Base-by-base conservation (phyloP, 2,888 invertebrate genomes). In the Apamea crenata region DNA sequence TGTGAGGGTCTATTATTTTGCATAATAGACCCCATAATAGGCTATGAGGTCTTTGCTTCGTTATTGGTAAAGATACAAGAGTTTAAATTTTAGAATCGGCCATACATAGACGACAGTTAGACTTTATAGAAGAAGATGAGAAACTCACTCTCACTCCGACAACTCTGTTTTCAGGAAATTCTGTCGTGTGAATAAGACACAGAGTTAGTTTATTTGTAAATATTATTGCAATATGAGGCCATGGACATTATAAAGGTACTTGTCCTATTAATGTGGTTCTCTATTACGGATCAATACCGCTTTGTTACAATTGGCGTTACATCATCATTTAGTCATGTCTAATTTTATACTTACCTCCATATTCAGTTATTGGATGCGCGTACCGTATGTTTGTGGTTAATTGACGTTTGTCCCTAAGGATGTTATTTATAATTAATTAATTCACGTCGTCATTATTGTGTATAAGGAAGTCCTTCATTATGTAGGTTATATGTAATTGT, bases 251-350 rank as follows among this genome's bases (percentile, higher is more conserved):
- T 2, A 36, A 81, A 72, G 66, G 79, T 74, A 74, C 56, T 73
- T 71, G 72, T 76, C 71, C 77, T 36, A 80, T 81, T 71, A 82
- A 70, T 70, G 3, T 29, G 29, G n/a, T 67, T 77, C 75, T 78
- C 59, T 80, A 77, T 70, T 78, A 72, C 12, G 74, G 73, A 80
- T 70, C 77, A 78, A 87, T 84, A 82, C 29, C 12, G 63, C 63
- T 73, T 59, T 73, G 56, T 56, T 61, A 63, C 59, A 63, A 36
- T 74, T 53, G 53, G 76, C 47, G 71, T 89, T 82, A 81, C 76
- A 67, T 88, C 82, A 88, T 68, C 66, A 36, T 75, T 69, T 21
- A 61, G 68, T 87, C 85, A 84, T 59, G 14, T 44, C 71, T 87
- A 77, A 87, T 80, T 87, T 77, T 77, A 79, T 21, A 61, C n/a